Percentiles rank a stretch among this genome's conserved stretches.
phyloP scores from a whole-genome alignment of 2,113 vertebrate genomes.

The Pteropus alecto region DNA sequence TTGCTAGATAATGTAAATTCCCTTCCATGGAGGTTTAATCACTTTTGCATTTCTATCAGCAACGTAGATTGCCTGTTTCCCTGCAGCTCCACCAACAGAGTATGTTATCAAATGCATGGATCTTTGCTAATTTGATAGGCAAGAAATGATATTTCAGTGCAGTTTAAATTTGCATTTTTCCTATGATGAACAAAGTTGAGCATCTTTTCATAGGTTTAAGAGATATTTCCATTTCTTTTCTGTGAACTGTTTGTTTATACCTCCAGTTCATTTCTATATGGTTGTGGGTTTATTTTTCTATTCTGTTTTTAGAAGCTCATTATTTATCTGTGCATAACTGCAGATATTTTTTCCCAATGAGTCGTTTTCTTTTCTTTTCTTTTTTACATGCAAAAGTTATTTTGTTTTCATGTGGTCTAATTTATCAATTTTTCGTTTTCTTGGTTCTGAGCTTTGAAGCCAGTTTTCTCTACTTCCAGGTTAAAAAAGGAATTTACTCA shows the following conservation, averaged over 20 bases:
- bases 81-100: background rate
- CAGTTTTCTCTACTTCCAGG: slow-evolving; percentile 10
- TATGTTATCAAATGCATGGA: background rate
- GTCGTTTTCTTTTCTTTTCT: background rate
- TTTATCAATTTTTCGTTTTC: background rate
- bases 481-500: background rate
- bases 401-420: background rate
- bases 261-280: background rate
- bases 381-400: background rate
- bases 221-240: slow-evolving; percentile 13
- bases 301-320: slow-evolving; percentile 39
- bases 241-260: background rate
- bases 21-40: background rate
- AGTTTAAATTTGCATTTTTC: background rate
- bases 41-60: background rate
- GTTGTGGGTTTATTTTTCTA: background rate
- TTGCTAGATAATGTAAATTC: background rate
- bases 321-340: slow-evolving; percentile 5
- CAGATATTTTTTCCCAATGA: slow-evolving; percentile 28
- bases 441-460: background rate
- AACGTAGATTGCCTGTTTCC: background rate
- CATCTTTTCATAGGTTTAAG: background rate
- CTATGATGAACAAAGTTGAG: background rate
- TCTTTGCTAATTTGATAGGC: background rate
- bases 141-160: background rate